Base-by-base conservation (phyloP, 2,888 invertebrate genomes). In the Odontocolon sp. region DNA sequence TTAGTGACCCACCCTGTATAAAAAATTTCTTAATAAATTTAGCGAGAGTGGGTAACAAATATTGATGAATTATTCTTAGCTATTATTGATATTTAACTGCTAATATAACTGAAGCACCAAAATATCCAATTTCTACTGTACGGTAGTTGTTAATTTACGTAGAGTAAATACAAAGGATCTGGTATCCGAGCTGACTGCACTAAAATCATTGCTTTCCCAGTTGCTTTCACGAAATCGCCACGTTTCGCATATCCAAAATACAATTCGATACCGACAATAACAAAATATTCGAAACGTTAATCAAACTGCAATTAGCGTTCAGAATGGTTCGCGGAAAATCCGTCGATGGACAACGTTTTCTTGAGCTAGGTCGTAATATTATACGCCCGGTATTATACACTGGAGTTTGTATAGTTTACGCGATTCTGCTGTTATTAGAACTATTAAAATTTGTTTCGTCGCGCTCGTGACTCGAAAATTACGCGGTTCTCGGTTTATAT, bases 401-500 rank as follows among this genome's bases (percentile, higher is more conserved):
- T 36, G 50, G 21, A 52, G 52, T 6, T 21, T 3, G 28, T 18
- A 8, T 3, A 6, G 9, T 61, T 21, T 33, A 38, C 59, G 45
- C 9, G 9, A 69, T 70, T 36, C 36, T 47, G 38, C 50, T 45
- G 50, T 72, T 72, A 68, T 64, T 57, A 52, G 67, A 45, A 42
- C 75, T 56, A 75, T 78, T 70, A 67, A 67, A 75, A 78, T 75
- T 67, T 75, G 75, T 75, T 78, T 75, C 75, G 78, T 78, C 75
- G 77, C 78, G 72, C 73, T 77, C 77, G 78, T 79, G 78, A 81
- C 78, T 78, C 77, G 79, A 80, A 80, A 78, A 79, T 79, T 77
- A 72, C 71, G 66, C 61, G 47, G 38, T 38, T 63, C 73, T 56
- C 67, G 45, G 8, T 11, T 23, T 16, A 3, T 47, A 23, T 33